phyloP scores from a whole-genome alignment of 2,888 invertebrate genomes.

The Archips crataeganus region DNA sequence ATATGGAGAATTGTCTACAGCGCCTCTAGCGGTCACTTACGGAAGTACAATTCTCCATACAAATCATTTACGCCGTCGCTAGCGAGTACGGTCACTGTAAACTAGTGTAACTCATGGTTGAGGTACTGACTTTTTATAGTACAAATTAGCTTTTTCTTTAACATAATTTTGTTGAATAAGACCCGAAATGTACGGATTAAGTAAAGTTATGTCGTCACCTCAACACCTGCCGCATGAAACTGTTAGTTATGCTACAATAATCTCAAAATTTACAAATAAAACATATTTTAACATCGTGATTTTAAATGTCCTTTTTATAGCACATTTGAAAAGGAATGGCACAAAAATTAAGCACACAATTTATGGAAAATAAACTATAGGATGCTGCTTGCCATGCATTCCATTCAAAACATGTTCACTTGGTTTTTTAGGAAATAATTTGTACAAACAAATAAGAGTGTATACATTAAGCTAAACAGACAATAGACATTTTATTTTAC shows the following conservation, averaged over 20 bases:
- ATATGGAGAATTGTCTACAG: too few relatives aligned
- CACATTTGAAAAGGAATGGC: background rate
- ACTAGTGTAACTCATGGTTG: too few relatives aligned
- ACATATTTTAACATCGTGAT: background rate
- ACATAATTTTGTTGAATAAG: background rate
- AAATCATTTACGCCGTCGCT: too few relatives aligned
- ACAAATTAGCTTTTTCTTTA: background rate
- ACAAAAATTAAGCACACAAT: background rate
- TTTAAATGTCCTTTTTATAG: background rate
- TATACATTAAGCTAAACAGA: too few relatives aligned
- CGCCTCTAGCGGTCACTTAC: too few relatives aligned
- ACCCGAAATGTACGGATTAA: slow-evolving; percentile 12
- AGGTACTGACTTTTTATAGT: background rate
- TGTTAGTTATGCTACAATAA: background rate
- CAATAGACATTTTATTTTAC: too few relatives aligned
- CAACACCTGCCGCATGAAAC: background rate
- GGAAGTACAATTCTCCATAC: too few relatives aligned
- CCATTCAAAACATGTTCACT: too few relatives aligned
- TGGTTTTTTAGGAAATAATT: too few relatives aligned
- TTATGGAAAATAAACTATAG: background rate
- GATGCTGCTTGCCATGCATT: background rate
- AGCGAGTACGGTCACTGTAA: too few relatives aligned
- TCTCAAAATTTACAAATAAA: slow-evolving; percentile 21
- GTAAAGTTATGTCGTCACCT: slow-evolving; percentile 6
- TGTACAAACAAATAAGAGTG: too few relatives aligned